Evolutionary conservation across 2,888 invertebrate species (phyloP), one percentile per base, ranked within the genome.

Genomic region (Loripinus fragilis): DNA sequence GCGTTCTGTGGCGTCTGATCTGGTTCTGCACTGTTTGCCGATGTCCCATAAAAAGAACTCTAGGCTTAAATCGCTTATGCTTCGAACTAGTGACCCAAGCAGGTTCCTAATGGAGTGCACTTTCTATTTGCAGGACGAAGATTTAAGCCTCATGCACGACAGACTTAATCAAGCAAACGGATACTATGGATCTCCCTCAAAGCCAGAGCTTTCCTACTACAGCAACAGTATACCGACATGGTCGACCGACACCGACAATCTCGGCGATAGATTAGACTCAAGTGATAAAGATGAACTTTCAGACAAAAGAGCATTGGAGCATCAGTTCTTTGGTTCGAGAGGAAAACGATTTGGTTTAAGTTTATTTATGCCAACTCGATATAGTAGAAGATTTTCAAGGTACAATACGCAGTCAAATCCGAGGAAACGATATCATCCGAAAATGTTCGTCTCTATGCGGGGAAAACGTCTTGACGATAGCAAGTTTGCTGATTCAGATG

Each of bases 371-470:
- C 60, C 60, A 17, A n/a, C 17, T 2, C 17, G 60, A 12, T 60
- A 60, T 33, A 33, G 20, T 5, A 10, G 60, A 17, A n/a, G 60
- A 33, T 33, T n/a, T 17, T 20, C 33, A 33, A 30, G 33, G 10
- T 33, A 10, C 33, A n/a, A 8, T 7, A 2, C 25, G 1, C 60
- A 60, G n/a, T 33, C 30, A 33, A 20, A 28, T 5, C 60, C 60
- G 20, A 30, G 60, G 60, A 60, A 60, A 33, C 60, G 60, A 10
- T 60, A 33, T 60, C 60, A 60, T 20, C 60, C 60, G 20, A 60
- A 60, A 17, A 60, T 60, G 60, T 60, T 60, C 33, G 60, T 60
- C 10, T 60, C 60, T 28, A 60, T 60, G 60, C 60, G 60, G 20
- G 60, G 60, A 10, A 60, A 60, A 33, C 30, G 60, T 1, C 28